Evolutionary conservation across 2,888 invertebrate genomes (phyloP).

Genomic region (Sipunculus nudus): DNA sequence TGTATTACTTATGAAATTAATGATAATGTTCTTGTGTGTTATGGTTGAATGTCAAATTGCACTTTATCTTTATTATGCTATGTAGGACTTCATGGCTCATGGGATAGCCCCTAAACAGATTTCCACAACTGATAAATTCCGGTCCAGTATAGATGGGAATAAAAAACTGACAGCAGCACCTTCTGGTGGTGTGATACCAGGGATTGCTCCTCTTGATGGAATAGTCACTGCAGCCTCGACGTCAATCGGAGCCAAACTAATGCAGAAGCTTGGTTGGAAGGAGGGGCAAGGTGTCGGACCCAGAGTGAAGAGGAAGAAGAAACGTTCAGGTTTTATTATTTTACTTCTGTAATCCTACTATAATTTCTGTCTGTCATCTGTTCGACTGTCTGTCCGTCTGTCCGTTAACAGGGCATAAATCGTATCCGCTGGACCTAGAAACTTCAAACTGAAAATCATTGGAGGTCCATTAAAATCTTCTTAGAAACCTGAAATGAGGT

Average conservation of each 20-base stretch:
- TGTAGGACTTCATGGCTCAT: conserved; percentile 86
- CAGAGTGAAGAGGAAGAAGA: conserved; percentile 37
- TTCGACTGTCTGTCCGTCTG: no score
- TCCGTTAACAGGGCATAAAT: no score
- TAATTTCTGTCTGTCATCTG: no score
- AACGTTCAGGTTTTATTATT: not conserved
- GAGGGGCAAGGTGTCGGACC: conserved; percentile 86
- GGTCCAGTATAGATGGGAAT: conserved; percentile 15
- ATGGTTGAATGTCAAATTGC: no score
- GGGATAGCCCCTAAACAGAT: conserved; percentile 93
- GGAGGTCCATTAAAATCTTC: no score
- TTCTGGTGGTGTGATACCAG: conserved; percentile 71
- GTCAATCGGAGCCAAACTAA: conserved; percentile 85
- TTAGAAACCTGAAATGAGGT: no score
- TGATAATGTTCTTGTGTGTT: no score
- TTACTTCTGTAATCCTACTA: not conserved
- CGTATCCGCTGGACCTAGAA: no score
- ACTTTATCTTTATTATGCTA: no score
- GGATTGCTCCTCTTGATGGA: conserved; percentile 77
- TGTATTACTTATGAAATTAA: no score
- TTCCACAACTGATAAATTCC: conserved; percentile 81
- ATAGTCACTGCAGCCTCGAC: conserved; percentile 75
- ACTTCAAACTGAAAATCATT: no score
- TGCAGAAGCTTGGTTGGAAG: conserved; percentile 92
- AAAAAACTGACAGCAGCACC: conserved; percentile 6